Base-by-base conservation (phyloP, 2,797 vertebrate species). In the Dendrocincla fuliginosa region DNA sequence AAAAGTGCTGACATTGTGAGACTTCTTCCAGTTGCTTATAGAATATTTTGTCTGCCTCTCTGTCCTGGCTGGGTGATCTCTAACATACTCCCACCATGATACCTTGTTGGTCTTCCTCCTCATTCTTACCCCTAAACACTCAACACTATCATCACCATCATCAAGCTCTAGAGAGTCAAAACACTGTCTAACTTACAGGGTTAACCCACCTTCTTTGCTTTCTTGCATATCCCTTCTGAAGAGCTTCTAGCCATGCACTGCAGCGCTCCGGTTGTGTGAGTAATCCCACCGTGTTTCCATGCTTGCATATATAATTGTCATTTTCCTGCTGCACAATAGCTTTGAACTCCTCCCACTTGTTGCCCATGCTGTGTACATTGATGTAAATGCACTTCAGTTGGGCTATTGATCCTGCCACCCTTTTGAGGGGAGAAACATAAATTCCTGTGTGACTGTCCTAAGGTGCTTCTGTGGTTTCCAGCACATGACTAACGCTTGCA, bases 161-260 rank as follows among this genome's bases (percentile, higher is more conserved):
- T 10, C 0, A 10, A 61, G 11, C 32, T 69, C 55, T n/a, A 42
- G 32, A 28, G 18, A 37, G 22, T 15, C 63, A 55, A 47, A 55
- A n/a, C 37, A 11, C 25, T 42, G 9, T 32, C 5, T 22, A 52
- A 52, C 0, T 0, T 11, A 7, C 24, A 73, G 30, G 2, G 6
- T 18, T 35, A 6, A 14, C 30, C 3, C 6, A 27, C 8, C 35
- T 61, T 42, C 27, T 42, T 32, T 32, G 13, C 14, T 13, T 41
- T 25, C 56, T 20, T 56, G 32, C 6, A n/a, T 20, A 24, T n/a
- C 27, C 13, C 49, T 63, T 37, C 18, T 69, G 63, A 56, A 28
- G 35, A 17, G 18, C 28, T n/a, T 37, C 3, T 3, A 49, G 16
- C 6, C 63, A 63, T 6, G 22, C 32, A 25, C 16, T 28, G 47